These are phyloP conservation scores for Stenoptilia bipunctidactyla DNA, from an alignment of 2,888 invertebrate species.

Conservation along the genomic window DNA sequence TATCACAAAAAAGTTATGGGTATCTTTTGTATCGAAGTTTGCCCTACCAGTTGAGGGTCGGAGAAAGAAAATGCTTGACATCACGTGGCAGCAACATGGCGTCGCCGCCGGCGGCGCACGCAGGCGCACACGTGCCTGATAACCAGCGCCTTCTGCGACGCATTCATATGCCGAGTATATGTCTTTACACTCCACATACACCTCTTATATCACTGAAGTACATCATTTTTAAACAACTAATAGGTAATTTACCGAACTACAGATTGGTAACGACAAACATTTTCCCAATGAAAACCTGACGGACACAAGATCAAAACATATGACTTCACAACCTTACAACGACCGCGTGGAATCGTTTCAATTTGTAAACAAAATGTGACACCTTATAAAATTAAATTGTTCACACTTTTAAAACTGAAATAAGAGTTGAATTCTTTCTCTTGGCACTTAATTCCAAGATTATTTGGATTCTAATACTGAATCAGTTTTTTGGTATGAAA, in stretches of 20 bases:
- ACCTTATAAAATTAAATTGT: background rate
- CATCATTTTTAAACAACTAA: no score
- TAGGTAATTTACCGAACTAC: no score
- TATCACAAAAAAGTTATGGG: no score
- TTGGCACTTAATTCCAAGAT: no score
- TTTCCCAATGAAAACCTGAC: conserved; percentile 9
- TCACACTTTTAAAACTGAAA: no score
- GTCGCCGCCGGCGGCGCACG: conserved; percentile 30
- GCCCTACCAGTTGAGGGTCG: no score
- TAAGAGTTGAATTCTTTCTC: no score
- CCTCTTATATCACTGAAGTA: conserved; percentile 9
- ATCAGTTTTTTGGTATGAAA: no score
- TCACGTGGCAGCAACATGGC: conserved; percentile 13
- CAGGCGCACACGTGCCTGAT: conserved; percentile 41
- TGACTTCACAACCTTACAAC: background rate
- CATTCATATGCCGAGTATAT: conserved; percentile 17
- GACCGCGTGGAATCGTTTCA: background rate
- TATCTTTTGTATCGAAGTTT: no score
- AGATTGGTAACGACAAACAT: no score
- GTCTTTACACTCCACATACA: conserved; percentile 24
- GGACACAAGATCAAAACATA: conserved; percentile 3
- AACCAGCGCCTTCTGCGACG: conserved; percentile 31
- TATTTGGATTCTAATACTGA: no score
- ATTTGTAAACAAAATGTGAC: background rate
- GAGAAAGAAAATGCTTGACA: background rate